Conservation (phyloP, 2,113 vertebrate genomes). For the Calyptomena viridis region DNA sequence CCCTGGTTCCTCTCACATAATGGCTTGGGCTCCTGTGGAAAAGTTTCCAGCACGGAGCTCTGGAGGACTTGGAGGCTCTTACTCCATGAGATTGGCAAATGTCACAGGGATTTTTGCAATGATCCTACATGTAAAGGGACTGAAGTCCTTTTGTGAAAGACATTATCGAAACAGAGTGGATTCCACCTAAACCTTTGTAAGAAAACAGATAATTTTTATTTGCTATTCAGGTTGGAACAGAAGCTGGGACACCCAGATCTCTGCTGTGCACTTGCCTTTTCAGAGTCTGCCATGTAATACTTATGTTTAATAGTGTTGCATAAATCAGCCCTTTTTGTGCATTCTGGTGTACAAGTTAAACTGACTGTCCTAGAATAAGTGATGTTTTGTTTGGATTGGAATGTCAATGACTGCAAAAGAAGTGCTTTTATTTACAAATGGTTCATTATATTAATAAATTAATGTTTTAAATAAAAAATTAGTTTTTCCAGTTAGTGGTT, state of each 20-base stretch:
- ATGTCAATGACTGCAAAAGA: neutral
- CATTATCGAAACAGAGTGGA: neutral
- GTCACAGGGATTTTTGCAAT: neutral
- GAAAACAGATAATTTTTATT: neutral
- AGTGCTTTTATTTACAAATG: neutral
- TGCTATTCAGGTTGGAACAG: neutral
- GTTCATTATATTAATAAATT: neutral
- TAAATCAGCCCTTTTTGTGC: neutral
- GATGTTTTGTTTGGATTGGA: neutral
- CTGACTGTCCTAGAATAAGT: neutral
- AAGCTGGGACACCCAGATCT: neutral
- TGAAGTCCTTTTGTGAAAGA: neutral
- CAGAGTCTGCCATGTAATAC: neutral
- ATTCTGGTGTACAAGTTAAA: neutral
- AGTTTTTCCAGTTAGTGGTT: neutral
- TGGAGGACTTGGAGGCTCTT: neutral
- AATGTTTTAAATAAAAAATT: neutral
- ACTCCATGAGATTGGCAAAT: neutral
- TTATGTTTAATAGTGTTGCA: neutral
- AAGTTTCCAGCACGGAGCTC: conserved; percentile 40
- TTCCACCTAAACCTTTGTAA: neutral
- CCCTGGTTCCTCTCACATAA: conserved; percentile 62
- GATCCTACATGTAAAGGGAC: neutral
- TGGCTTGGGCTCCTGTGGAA: conserved; percentile 38
- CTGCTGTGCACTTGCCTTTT: neutral